Evolutionary conservation across 1,140 invertebrate genomes (phyloP).

Genomic region (Rhizoglyphus robini): DNA sequence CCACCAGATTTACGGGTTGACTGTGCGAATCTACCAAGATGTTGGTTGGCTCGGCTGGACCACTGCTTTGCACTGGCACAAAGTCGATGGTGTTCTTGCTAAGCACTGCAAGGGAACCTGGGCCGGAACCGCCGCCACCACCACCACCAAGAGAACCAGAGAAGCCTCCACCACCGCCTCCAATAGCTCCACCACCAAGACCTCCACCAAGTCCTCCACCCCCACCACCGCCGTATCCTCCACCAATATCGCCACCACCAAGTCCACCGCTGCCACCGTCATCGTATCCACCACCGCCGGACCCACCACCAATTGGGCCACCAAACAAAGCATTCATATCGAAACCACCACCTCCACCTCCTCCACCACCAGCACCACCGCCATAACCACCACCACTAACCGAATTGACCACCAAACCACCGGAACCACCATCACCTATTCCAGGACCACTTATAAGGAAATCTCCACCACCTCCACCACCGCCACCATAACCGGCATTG

Average conservation of each 20-base stretch:
- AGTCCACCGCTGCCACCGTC: too few relatives aligned
- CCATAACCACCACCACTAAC: neutral
- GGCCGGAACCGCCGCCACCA: neutral
- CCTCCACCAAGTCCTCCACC: neutral
- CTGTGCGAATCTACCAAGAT: neutral
- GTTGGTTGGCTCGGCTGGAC: neutral
- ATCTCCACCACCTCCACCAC: neutral
- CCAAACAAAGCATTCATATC: too few relatives aligned
- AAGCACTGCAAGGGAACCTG: neutral
- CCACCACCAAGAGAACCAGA: too few relatives aligned
- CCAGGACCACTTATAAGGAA: too few relatives aligned
- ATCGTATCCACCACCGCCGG: neutral
- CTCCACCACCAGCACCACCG: neutral
- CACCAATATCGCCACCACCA: too few relatives aligned
- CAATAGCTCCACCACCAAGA: too few relatives aligned
- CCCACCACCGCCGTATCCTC: neutral
- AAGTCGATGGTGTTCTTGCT: neutral
- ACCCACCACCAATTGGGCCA: neutral
- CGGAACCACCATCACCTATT: neutral
- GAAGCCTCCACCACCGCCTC: too few relatives aligned
- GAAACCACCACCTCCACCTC: constrained; percentile 7
- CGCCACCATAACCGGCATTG: neutral
- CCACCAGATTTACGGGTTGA: neutral
- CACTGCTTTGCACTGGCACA: neutral
- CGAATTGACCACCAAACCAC: neutral